Base-by-base conservation (phyloP, 1,140 invertebrate genomes). In the Eulimnadia texana region DNA sequence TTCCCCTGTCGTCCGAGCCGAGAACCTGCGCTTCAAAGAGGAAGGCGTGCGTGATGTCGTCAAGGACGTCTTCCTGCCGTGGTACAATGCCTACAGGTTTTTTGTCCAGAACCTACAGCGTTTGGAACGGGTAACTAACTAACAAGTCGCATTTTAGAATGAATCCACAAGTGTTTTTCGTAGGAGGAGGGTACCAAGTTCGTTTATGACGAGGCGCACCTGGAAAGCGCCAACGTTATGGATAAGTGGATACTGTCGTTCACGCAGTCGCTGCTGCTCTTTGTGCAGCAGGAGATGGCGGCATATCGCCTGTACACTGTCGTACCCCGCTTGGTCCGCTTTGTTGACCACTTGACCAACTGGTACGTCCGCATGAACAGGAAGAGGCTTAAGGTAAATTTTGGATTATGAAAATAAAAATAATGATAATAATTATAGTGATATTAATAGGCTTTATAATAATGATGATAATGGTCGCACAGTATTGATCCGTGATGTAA, bases 361-460 rank as follows among this genome's bases (percentile, higher is more conserved):
- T 98, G 94, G 93, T 98, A 98, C 72, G 93, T 99, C 9, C 79
- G 95, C 61, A 90, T 98, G 82, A 99, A 99, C 72, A 80, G 96
- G 57, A 88, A 85, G 68, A 80, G 96, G 52, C 79, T 98, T 47
- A 96, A 83, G 74, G 75, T 72, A 59, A 47, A 50, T 3, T n/a
- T n/a, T n/a, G n/a, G n/a, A n/a, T n/a, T 20, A 49, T 13, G 47
- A 49, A 49, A 49, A 49, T 11, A 13, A 49, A 49, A 49, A 19
- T n/a, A 11, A 49, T 49, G 11, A 13, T 49, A 49, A 49, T 13
- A 49, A 11, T 49, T 49, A 49, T 13, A 49, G 19, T 13, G 19
- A 49, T n/a, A 49, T 49, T 13, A 49, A 13, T 49, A 49, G 19
- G 11, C n/a, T n/a, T n/a, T 49, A 49, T 49, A 49, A 49, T 49